Conservation (phyloP, 2,797 vertebrate genomes). For the Myioborus miniatus region DNA sequence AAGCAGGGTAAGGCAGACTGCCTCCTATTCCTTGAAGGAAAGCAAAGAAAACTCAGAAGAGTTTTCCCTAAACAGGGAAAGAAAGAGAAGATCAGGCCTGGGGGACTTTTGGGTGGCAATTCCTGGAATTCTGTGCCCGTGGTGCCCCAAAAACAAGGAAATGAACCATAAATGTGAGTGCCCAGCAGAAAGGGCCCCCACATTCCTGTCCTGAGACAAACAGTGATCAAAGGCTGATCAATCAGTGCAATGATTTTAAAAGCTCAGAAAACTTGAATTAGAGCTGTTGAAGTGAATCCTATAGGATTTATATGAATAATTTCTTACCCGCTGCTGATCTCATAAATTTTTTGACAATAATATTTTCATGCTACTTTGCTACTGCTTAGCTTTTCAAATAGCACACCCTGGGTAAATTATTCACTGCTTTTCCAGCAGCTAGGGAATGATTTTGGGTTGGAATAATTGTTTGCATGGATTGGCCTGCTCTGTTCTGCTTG, state of each 20-base stretch:
- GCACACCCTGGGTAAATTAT: neutral
- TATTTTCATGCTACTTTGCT: constrained; percentile 8
- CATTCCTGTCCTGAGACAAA: neutral
- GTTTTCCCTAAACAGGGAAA: neutral
- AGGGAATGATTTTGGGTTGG: neutral
- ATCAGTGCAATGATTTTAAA: neutral
- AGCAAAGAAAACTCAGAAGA: neutral
- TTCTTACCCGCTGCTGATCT: neutral
- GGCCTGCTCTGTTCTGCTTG: neutral
- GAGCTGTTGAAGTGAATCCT: neutral
- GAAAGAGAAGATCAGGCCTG: neutral
- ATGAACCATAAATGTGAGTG: neutral
- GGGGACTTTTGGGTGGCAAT: neutral
- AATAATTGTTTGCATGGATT: neutral
- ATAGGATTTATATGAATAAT: constrained; percentile 6
- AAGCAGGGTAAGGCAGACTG: neutral
- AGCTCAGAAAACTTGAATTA: neutral
- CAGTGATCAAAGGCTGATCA: neutral
- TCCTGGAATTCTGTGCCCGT: neutral
- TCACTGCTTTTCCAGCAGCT: neutral
- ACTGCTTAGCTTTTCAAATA: neutral
- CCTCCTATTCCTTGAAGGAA: neutral
- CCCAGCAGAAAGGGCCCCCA: neutral
- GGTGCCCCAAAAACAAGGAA: neutral
- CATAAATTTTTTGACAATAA: constrained; percentile 24